Base-by-base conservation (phyloP, 1,140 invertebrate genomes). In the Onthophagus taurus region DNA sequence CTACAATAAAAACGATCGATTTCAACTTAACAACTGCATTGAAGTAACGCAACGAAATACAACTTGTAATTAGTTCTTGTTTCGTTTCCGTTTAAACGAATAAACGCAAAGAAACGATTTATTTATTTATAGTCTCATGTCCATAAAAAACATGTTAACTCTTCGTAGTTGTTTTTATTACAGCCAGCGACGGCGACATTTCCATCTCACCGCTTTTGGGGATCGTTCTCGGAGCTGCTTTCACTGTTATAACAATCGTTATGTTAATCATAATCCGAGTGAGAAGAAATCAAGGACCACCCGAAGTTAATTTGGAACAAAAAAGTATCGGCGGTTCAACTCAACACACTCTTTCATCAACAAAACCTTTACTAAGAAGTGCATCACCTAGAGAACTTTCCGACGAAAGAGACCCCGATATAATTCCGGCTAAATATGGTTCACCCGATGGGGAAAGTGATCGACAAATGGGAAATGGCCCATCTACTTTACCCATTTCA, bases 341-440 rank as follows among this genome's bases (percentile, higher is more conserved):
- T 26, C 55, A 54, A 43, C 58, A 58, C 34, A 61, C 54, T 4
- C 45, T 63, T 45, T 61, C 60, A 41, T 64, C 59, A 24, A 62
- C 57, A 26, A 67, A 65, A 53, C 57, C 61, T 11, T 47, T 64
- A n/a, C 36, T 60, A 26, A 53, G 61, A 45, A 67, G 65, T 49
- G 50, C 63, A 59, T 56, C 66, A 56, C 49, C 66, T 57, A 58
- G 68, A 65, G 56, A 75, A 66, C 51, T 56, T 61, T 59, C 64
- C 39, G 74, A 80, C 50, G 78, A 80, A 63, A 74, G 76, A 58
- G 79, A 83, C 67, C 79, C 80, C 13, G 79, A 83, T 64, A 72
- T 81, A 26, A 83, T 83, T 58, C 80, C 79, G 46, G 80, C 78
- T 37, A 80, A 81, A 68, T 81, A 76, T 53, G 78, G 55, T 16